phyloP scores from a whole-genome alignment of 1,140 invertebrate species.

The Hycleus phaleratus region DNA sequence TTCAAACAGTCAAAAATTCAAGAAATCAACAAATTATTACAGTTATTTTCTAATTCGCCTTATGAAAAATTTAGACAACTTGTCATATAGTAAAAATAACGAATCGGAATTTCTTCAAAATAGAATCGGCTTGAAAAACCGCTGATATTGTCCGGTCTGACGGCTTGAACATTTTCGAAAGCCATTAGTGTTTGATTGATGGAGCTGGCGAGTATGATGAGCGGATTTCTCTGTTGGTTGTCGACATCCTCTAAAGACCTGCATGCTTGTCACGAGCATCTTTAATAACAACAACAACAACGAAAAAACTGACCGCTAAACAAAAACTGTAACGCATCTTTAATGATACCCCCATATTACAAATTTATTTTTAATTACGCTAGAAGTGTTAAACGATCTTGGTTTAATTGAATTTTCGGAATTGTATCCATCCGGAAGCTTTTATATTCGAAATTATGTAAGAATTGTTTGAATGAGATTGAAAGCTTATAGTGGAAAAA shows the following conservation, averaged over 20 bases:
- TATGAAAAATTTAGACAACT: too few species aligned
- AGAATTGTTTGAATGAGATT: too few species aligned
- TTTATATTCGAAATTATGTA: too few species aligned
- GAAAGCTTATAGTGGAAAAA: too few species aligned
- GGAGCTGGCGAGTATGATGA: constrained; percentile 5
- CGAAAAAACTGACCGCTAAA: not conserved
- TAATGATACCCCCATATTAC: constrained; percentile 6
- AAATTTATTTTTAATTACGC: constrained; percentile 9
- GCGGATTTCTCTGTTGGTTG: constrained; percentile 5
- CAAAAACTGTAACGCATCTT: constrained; percentile 10
- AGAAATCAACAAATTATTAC: too few species aligned
- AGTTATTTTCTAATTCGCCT: too few species aligned
- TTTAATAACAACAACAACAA: not conserved
- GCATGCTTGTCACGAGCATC: constrained; percentile 8
- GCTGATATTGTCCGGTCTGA: too few species aligned
- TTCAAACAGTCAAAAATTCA: too few species aligned
- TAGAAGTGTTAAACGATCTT: not conserved
- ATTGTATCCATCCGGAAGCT: too few species aligned
- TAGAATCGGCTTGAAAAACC: too few species aligned
- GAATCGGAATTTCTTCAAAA: too few species aligned
- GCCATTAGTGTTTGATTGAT: constrained; percentile 11
- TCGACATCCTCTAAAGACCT: constrained; percentile 11
- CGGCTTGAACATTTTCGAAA: constrained; percentile 2
- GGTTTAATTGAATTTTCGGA: constrained; percentile 5
- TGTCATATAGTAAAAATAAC: too few species aligned